Percentiles rank a stretch among this genome's conserved stretches.
Conservation (phyloP, 2,113 vertebrate genomes). For the Rhipidura dahli region DNA sequence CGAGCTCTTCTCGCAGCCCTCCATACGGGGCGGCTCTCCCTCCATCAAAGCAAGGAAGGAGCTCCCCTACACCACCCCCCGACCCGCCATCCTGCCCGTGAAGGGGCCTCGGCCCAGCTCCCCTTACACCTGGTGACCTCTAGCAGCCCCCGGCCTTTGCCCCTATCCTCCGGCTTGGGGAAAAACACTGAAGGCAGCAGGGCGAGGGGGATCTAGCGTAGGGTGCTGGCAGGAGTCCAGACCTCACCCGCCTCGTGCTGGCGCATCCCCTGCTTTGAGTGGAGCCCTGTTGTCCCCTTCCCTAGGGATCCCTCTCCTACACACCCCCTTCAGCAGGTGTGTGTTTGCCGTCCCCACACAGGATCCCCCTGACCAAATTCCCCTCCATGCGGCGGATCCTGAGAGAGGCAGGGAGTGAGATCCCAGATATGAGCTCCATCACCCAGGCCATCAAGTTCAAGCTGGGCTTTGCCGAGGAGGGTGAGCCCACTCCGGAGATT, state of each 20-base stretch:
- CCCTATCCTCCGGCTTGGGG: background rate
- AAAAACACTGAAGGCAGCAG: background rate
- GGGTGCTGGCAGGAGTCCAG: background rate
- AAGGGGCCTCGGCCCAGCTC: background rate
- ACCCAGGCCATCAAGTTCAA: slow-evolving; percentile 77
- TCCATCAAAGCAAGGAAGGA: background rate
- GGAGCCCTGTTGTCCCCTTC: background rate
- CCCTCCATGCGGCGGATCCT: slow-evolving; percentile 81
- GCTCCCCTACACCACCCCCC: too few relatives aligned
- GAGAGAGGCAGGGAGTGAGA: slow-evolving; percentile 69
- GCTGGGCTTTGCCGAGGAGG: slow-evolving; percentile 68
- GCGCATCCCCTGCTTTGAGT: background rate
- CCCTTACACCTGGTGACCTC: background rate
- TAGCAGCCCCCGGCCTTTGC: background rate
- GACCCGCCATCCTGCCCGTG: background rate
- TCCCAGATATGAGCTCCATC: slow-evolving; percentile 66
- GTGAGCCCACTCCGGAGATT: slow-evolving; percentile 81
- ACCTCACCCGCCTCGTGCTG: accelerated
- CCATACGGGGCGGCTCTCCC: background rate
- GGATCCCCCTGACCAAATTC: slow-evolving; percentile 87
- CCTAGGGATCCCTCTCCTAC: accelerated
- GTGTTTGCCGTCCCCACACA: background rate
- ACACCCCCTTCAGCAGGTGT: background rate
- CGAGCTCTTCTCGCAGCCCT: background rate
- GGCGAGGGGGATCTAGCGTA: accelerated